A percentile compares a stretch with the other conserved stretches of the same genome.
These are phyloP conservation scores for Parapristionchus giblindavisi DNA, from an alignment of 2,888 invertebrate species.

Conservation along the genomic window DNA sequence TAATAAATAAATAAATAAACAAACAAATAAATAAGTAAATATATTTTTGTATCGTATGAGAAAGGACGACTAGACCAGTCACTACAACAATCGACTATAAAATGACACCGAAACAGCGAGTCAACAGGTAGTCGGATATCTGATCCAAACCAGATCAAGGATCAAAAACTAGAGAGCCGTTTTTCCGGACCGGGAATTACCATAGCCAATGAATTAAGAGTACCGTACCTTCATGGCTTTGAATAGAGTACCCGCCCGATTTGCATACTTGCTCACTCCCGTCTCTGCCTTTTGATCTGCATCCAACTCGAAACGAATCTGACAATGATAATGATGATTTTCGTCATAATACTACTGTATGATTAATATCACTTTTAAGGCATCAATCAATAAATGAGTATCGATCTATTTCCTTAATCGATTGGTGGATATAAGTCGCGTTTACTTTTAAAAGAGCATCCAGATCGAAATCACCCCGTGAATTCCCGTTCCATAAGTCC, in stretches of 20 bases:
- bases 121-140: no score
- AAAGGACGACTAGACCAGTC: background rate
- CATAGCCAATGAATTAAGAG: no score
- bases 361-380: background rate
- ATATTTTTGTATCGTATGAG: background rate
- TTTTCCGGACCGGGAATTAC: no score
- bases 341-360: background rate
- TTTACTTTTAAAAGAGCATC: no score
- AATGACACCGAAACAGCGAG: no score
- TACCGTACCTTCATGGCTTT: conserved; percentile 37
- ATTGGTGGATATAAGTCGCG: background rate
- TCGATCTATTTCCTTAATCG: background rate
- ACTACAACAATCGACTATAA: no score
- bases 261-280: conserved; percentile 36
- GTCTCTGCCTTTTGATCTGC: conserved; percentile 3
- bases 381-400: background rate
- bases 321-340: background rate
- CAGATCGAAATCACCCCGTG: no score
- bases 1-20: background rate
- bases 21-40: background rate
- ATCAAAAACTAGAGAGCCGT: no score
- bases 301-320: conserved; percentile 33
- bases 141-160: no score
- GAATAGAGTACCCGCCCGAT: conserved; percentile 27
- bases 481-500: no score